A percentile compares a stretch with the other conserved stretches of the same genome.
These are phyloP conservation scores for Carposina sasakii DNA, from an alignment of 1,140 invertebrate genomes.

Conservation along the genomic window DNA sequence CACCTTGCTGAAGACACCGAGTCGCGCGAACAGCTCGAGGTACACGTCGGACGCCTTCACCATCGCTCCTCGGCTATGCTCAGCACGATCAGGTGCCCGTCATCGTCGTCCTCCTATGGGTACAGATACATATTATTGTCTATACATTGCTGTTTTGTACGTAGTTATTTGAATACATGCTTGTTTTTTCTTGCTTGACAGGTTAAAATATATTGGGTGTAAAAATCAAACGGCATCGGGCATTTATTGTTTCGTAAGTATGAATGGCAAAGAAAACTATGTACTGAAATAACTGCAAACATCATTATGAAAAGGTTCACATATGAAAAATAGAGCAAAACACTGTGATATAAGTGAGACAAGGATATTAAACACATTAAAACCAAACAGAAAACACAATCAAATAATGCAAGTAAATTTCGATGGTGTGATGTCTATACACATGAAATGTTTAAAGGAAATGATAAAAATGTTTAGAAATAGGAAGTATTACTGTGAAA, in stretches of 20 bases:
- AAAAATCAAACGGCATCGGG: too few species aligned
- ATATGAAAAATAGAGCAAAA: too few species aligned
- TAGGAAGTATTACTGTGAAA: too few species aligned
- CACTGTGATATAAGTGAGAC: conserved; percentile 8
- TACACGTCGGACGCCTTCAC: conserved; percentile 93
- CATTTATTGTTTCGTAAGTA: too few species aligned
- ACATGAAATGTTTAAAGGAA: conserved; percentile 24
- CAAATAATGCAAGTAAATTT: conserved; percentile 58
- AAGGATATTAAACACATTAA: conserved; percentile 18
- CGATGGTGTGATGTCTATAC: conserved; percentile 65
- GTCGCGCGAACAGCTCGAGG: conserved; percentile 95
- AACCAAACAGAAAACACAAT: conserved; percentile 33
- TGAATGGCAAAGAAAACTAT: too few species aligned
- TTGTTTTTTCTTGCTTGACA: too few species aligned
- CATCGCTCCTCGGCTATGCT: conserved; percentile 96
- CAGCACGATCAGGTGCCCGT: conserved; percentile 92
- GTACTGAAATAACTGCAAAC: too few species aligned
- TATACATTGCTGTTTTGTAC: too few species aligned
- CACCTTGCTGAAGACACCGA: conserved; percentile 97
- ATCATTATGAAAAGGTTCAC: too few species aligned
- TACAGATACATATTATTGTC: too few species aligned
- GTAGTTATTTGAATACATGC: too few species aligned
- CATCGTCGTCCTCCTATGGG: conserved; percentile 97
- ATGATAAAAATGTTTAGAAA: conserved; percentile 14
- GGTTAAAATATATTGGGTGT: too few species aligned